These are phyloP conservation scores for Xiphorhynchus erythropygius DNA, from an alignment of 2,797 vertebrate genomes.

Conservation along the genomic window DNA sequence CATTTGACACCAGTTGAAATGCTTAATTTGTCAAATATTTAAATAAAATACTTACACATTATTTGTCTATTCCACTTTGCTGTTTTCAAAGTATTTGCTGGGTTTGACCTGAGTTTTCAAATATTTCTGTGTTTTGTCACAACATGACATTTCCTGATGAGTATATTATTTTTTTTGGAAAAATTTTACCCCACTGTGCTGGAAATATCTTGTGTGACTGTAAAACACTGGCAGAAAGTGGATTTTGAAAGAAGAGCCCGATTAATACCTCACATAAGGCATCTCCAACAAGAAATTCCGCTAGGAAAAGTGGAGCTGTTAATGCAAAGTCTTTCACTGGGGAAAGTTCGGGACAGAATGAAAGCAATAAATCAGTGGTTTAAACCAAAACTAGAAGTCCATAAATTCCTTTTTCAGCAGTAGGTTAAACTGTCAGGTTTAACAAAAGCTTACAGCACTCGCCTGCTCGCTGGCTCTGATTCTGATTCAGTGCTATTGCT, in stretches of 20 bases:
- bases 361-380: constrained; percentile 48
- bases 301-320: not conserved
- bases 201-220: not conserved
- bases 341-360: not conserved
- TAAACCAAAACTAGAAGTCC: constrained; percentile 39
- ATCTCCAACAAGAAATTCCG: not conserved
- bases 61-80: not conserved
- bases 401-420: constrained; percentile 62
- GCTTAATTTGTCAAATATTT: not conserved
- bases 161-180: not conserved
- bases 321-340: not conserved
- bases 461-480: constrained; percentile 12
- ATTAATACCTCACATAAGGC: not conserved
- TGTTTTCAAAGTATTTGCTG: not conserved
- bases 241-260: not conserved
- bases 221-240: not conserved
- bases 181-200: not conserved
- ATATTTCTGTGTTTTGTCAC: not conserved
- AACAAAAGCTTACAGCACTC: constrained; percentile 26
- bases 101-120: not conserved
- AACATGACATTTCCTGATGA: not conserved
- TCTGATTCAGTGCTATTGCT: not conserved
- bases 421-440: constrained; percentile 58
- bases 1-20: not conserved
- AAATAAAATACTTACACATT: not conserved